Conservation (phyloP, 2,113 vertebrate genomes). For the Ammodytes dubius region DNA sequence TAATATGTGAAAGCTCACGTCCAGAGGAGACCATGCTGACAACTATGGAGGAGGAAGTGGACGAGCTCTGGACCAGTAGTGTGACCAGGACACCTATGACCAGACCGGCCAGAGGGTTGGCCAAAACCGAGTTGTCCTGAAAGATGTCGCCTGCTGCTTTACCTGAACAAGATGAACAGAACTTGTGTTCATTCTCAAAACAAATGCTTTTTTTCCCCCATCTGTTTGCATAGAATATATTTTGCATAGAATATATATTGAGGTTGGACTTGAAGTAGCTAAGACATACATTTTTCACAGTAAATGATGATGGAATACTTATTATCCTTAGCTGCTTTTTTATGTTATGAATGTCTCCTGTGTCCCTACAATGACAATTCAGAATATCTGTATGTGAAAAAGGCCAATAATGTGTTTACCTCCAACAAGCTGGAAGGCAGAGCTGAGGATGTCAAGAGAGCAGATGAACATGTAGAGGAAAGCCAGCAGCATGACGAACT, state of each 20-base stretch:
- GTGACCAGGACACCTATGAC: slow-evolving; percentile 96
- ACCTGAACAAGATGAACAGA: slow-evolving; percentile 77
- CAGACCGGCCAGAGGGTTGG: slow-evolving; percentile 93
- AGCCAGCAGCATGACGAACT: slow-evolving; percentile 85
- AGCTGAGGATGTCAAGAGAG: slow-evolving; percentile 94
- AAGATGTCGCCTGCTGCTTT: slow-evolving; percentile 96
- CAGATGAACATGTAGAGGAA: slow-evolving; percentile 96
- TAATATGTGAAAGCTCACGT: slow-evolving; percentile 75
- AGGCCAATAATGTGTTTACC: slow-evolving; percentile 81
- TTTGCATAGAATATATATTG: neutral
- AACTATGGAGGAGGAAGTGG: slow-evolving; percentile 95
- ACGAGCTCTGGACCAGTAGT: slow-evolving; percentile 96
- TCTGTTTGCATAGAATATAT: neutral
- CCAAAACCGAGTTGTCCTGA: slow-evolving; percentile 89
- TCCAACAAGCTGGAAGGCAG: slow-evolving; percentile 96
- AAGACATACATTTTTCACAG: neutral
- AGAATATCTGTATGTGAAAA: neutral
- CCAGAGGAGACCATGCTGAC: slow-evolving; percentile 99
- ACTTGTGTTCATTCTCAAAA: neutral
- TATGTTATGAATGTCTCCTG: neutral
- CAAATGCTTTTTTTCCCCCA: too few species aligned
- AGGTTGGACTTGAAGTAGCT: neutral
- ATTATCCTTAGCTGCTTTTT: too few species aligned
- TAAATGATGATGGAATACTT: too few species aligned
- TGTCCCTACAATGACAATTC: neutral